Evolutionary conservation across 2,113 vertebrate species (phyloP).

Genomic region (Eclectus roratus): DNA sequence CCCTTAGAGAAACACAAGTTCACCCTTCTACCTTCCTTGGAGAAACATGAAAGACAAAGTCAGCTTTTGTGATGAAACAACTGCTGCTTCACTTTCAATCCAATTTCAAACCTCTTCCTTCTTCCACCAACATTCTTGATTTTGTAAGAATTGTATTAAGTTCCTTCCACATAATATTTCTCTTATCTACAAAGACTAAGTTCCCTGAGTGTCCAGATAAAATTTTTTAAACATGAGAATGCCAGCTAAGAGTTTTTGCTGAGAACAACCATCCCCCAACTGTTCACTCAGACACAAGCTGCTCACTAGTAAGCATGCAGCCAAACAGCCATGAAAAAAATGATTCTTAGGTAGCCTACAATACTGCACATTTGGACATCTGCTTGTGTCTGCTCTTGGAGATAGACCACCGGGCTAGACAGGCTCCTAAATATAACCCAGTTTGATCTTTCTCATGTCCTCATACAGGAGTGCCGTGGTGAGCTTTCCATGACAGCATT

Average conservation of each 20-base stretch:
- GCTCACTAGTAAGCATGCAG: background rate
- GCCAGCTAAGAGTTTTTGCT: background rate
- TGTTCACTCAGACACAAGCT: slow-evolving; percentile 15
- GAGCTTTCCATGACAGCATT: background rate
- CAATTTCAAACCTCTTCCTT: background rate
- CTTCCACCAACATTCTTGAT: background rate
- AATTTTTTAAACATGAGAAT: background rate
- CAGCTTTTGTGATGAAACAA: background rate
- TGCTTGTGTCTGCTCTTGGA: background rate
- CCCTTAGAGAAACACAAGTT: background rate
- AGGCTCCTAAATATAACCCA: background rate
- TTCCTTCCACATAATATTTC: background rate
- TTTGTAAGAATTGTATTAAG: background rate
- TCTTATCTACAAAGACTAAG: background rate
- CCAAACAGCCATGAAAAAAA: background rate
- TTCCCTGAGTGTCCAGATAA: background rate
- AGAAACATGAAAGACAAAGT: background rate
- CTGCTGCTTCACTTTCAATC: background rate
- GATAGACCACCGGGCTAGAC: background rate
- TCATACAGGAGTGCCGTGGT: background rate
- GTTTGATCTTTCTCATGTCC: background rate
- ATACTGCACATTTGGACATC: background rate
- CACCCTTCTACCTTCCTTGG: background rate
- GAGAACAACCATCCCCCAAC: background rate
- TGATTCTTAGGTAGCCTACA: fast-evolving